Evolutionary conservation across 2,888 invertebrate species (phyloP).

Genomic region (Apoda limacodes): DNA sequence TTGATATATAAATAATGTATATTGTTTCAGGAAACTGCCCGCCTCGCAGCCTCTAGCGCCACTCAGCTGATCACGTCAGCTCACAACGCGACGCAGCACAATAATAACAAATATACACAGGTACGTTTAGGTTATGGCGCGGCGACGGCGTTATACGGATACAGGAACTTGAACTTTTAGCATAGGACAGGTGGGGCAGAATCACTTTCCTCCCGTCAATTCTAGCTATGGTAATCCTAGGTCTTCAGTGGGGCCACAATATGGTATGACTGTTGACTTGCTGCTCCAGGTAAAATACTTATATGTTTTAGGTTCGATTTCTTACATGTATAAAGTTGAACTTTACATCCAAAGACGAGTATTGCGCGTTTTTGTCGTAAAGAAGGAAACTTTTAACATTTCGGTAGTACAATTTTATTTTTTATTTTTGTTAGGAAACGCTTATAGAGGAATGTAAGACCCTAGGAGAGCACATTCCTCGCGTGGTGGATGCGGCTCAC

Average conservation of each 20-base stretch:
- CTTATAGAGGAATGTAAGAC: conserved; percentile 79
- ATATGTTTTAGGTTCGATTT: no score
- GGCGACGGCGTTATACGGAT: not conserved
- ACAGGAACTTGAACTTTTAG: not conserved
- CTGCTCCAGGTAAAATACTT: no score
- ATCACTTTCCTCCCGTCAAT: no score
- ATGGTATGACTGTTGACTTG: no score
- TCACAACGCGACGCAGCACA: conserved; percentile 82
- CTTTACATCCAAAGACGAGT: no score
- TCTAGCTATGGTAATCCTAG: no score
- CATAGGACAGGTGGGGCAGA: no score
- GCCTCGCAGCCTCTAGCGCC: conserved; percentile 87
- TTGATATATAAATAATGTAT: not conserved
- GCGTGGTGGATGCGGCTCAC: conserved; percentile 82
- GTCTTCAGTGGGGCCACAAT: no score
- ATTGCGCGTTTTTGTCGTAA: no score
- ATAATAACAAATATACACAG: conserved; percentile 72
- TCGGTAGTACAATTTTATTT: no score
- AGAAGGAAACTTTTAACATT: no score
- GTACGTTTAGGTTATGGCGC: conserved; percentile 21
- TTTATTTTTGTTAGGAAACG: conserved; percentile 67
- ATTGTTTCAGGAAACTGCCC: conserved; percentile 75
- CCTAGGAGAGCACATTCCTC: conserved; percentile 83
- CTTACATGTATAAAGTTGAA: no score
- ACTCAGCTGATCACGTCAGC: conserved; percentile 93